Base-by-base conservation (phyloP, 2,888 invertebrate genomes). In the Temnothorax ravouxi region DNA sequence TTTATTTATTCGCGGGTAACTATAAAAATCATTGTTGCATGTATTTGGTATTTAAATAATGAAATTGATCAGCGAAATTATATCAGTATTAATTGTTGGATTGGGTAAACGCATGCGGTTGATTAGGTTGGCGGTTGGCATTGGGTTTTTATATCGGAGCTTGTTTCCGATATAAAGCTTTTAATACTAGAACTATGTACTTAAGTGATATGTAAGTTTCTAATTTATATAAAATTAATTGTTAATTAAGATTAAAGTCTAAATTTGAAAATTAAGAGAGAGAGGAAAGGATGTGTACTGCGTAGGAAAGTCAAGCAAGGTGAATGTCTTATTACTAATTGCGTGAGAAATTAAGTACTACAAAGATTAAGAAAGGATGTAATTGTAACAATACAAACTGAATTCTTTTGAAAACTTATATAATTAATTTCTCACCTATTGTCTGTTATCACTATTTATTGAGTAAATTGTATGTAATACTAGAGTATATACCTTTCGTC, bases 261-360 rank as follows among this genome's bases (percentile, higher is more conserved):
- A 15, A 61, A 21, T 34, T 38, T 11, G 15, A 44, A 74, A 44
- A 18, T 25, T 29, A 15, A 4, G 5, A 9, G n/a, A 59, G 6
- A 29, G 29, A 11, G 9, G 1, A 5, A 18, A 56, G 5, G 1
- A 56, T 38, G 5, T 21, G 2, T 29, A 44, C 1, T 44, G n/a
- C n/a, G 15, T 29, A n/a, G 4, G 15, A 61, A 61, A 47, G 15
- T 47, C 4, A 34, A 21, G 18, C 21, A 62, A 61, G 54, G 34
- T 75, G 15, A 75, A 75, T 75, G 61, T 62, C 61, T 75, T 29
- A 44, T 44, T 59, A 74, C 8, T 59, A 74, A 25, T 74, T 74
- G 56, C 44, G 11, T 72, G 56, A 18, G 41, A 59, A 41, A 29
- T 74, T 74, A 25, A n/a, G 0, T 29, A 15, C 11, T 15, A 44